Conservation (phyloP, 2,888 invertebrate species). For the Galerucella calmariensis region DNA sequence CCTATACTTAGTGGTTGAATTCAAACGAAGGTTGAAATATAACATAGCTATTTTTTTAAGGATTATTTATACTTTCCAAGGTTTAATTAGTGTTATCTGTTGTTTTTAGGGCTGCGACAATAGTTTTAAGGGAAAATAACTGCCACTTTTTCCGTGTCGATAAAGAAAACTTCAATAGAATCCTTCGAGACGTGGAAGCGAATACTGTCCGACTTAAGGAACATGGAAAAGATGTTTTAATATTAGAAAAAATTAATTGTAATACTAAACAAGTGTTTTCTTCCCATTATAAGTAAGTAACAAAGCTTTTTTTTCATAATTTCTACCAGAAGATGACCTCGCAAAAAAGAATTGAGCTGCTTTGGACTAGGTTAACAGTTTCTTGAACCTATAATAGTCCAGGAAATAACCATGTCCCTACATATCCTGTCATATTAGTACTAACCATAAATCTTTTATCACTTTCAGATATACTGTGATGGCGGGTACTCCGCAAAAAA, state of each 20-base stretch:
- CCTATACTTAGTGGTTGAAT: too few species aligned
- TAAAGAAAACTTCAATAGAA: conserved; percentile 87
- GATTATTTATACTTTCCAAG: too few species aligned
- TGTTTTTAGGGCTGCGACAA: conserved; percentile 78
- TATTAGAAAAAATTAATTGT: conserved; percentile 78
- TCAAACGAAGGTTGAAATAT: too few species aligned
- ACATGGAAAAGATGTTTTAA: conserved; percentile 84
- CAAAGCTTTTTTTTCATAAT: too few species aligned
- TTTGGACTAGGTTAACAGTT: too few species aligned
- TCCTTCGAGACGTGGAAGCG: conserved; percentile 85
- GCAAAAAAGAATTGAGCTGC: too few species aligned
- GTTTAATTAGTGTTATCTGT: neutral
- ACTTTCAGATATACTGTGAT: conserved; percentile 81
- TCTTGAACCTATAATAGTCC: too few species aligned
- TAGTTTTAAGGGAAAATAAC: conserved; percentile 83
- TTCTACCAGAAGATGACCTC: too few species aligned
- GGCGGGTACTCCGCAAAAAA: conserved; percentile 87
- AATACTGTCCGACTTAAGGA: conserved; percentile 87
- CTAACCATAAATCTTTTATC: neutral
- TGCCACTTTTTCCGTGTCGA: conserved; percentile 86
- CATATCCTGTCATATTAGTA: neutral
- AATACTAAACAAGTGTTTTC: conserved; percentile 67
- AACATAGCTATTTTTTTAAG: too few species aligned
- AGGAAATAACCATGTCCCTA: too few species aligned
- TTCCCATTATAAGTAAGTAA: conserved; percentile 74